phyloP scores from a whole-genome alignment of 2,888 invertebrate species.

The Schizotus pectinicornis region DNA sequence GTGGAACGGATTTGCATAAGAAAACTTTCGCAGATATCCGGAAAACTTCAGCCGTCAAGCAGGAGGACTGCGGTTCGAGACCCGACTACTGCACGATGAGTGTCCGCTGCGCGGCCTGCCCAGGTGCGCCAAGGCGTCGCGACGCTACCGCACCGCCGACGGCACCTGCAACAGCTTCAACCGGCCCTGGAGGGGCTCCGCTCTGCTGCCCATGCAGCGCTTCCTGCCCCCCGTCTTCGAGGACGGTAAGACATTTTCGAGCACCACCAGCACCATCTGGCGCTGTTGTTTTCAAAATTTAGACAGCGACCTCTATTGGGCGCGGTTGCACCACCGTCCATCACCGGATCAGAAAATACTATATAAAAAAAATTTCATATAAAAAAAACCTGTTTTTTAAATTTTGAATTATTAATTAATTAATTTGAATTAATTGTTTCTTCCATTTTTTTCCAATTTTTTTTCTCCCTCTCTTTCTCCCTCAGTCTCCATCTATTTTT shows the following conservation, averaged over 20 bases:
- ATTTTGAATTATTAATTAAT: too few relatives aligned
- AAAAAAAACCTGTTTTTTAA: too few relatives aligned
- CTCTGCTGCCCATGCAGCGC: conserved; percentile 81
- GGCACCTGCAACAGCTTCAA: conserved; percentile 88
- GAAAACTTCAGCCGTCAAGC: conserved; percentile 41
- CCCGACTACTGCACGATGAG: conserved; percentile 47
- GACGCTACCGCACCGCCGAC: conserved; percentile 81
- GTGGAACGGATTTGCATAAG: conserved; percentile 5
- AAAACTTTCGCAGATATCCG: conserved; percentile 35
- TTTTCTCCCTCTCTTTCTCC: too few relatives aligned
- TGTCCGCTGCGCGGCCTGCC: conserved; percentile 74
- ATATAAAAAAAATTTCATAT: too few relatives aligned
- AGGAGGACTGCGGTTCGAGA: conserved; percentile 33
- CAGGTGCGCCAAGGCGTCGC: conserved; percentile 72
- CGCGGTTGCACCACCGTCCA: too few relatives aligned
- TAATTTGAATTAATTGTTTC: too few relatives aligned
- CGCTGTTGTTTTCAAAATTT: too few relatives aligned
- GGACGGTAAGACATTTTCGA: conserved; percentile 66
- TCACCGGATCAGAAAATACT: too few relatives aligned
- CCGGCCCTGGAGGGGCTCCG: conserved; percentile 80
- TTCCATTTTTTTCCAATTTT: too few relatives aligned
- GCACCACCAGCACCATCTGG: too few relatives aligned
- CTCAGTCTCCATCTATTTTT: too few relatives aligned
- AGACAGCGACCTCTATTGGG: too few relatives aligned
- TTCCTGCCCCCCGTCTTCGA: conserved; percentile 83